Conservation (phyloP, 2,888 invertebrate genomes). For the Heliconius hortense region DNA sequence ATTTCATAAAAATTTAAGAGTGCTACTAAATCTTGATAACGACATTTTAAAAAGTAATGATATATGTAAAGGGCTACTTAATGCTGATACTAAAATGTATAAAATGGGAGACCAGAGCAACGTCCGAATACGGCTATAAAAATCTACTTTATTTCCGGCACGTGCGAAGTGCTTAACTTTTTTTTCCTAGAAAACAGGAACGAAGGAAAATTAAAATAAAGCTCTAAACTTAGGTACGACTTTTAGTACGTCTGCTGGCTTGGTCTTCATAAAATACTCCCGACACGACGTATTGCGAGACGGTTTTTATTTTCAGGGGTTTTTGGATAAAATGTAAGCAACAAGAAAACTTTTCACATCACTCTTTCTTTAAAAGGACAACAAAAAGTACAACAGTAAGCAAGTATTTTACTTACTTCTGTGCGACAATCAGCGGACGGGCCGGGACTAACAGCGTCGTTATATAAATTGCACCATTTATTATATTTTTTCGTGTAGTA, state of each 20-base stretch:
- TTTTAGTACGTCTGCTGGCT: conserved; percentile 69
- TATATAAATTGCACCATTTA: conserved; percentile 41
- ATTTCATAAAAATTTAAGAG: not conserved
- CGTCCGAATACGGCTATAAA: conserved; percentile 54
- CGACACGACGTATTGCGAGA: conserved; percentile 62
- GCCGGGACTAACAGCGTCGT: conserved; percentile 38
- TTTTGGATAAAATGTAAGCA: conserved; percentile 50
- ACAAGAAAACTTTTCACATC: conserved; percentile 47
- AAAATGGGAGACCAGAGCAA: conserved; percentile 37
- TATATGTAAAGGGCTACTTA: conserved; percentile 36
- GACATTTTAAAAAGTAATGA: conserved; percentile 30
- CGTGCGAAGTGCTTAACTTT: conserved; percentile 64
- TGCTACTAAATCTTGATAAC: conserved; percentile 1
- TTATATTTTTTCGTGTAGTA: conserved; percentile 34
- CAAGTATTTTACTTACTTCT: conserved; percentile 34
- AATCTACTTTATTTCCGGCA: conserved; percentile 65
- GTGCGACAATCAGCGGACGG: conserved; percentile 36
- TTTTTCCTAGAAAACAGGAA: conserved; percentile 57
- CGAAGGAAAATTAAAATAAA: conserved; percentile 78
- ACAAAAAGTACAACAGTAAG: conserved; percentile 38
- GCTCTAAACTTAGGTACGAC: conserved; percentile 72
- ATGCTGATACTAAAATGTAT: conserved; percentile 35
- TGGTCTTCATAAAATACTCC: conserved; percentile 64
- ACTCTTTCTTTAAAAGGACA: conserved; percentile 50
- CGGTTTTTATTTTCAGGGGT: conserved; percentile 60